Percentiles rank a stretch among this genome's conserved stretches.
phyloP scores from a whole-genome alignment of 2,888 invertebrate species.

The Xestia ashworthii region DNA sequence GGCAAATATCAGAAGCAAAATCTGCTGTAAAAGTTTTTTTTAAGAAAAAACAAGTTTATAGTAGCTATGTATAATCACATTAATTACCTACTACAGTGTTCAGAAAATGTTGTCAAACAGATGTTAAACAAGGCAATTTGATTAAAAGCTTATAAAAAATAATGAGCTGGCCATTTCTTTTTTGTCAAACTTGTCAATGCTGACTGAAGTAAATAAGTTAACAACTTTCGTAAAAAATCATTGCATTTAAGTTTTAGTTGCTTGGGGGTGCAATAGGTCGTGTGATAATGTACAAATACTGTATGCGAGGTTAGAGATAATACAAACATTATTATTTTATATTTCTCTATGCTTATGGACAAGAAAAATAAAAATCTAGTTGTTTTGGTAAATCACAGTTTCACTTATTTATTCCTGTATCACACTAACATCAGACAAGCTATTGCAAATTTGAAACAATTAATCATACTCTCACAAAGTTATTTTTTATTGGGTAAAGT shows the following conservation, averaged over 20 bases:
- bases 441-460: constrained; percentile 9
- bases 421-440: not conserved
- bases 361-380: constrained; percentile 58
- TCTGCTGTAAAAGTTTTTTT: not conserved
- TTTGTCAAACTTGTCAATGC: not conserved
- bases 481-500: constrained; percentile 28
- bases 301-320: constrained; percentile 33
- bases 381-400: constrained; percentile 46
- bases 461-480: not conserved
- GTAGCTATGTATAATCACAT: not conserved
- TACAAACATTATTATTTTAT: constrained; percentile 29
- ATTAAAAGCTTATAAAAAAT: not conserved
- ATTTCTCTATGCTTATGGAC: constrained; percentile 51
- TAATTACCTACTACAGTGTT: not conserved
- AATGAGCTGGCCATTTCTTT: not conserved
- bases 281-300: constrained; percentile 49
- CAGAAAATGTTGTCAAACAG: not conserved
- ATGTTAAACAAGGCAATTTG: not conserved
- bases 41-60: not conserved
- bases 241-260: constrained; percentile 53
- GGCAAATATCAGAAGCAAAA: not conserved
- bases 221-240: constrained; percentile 29
- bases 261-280: constrained; percentile 51
- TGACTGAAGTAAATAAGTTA: constrained; percentile 3
- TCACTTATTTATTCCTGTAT: constrained; percentile 25